A percentile compares a stretch with the other conserved stretches of the same genome.
phyloP scores from a whole-genome alignment of 2,797 vertebrate species.

The Mus minutoides region DNA sequence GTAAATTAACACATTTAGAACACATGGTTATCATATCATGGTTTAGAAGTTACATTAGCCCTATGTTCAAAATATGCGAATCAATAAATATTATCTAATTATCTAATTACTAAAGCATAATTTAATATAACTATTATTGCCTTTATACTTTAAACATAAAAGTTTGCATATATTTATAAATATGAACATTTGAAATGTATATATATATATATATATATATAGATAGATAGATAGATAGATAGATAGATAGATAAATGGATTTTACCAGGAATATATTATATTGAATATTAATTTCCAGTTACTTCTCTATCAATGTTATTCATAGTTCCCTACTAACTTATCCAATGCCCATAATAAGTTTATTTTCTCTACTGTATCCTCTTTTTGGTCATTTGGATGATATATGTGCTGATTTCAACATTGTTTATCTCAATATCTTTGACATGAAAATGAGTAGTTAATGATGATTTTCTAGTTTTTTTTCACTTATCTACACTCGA shows the following conservation, averaged over 20 bases:
- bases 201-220: neutral
- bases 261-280: neutral
- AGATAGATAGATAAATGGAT: neutral
- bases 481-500: neutral
- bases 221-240: no score
- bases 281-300: neutral
- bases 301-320: neutral
- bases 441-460: slow-evolving; percentile 7
- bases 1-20: neutral
- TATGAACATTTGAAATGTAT: neutral
- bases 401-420: neutral
- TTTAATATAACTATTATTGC: neutral
- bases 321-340: neutral
- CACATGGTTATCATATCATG: neutral
- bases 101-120: neutral
- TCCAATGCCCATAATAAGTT: neutral
- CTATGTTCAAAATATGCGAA: neutral
- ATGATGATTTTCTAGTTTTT: neutral
- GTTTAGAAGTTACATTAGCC: neutral
- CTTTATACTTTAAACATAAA: neutral
- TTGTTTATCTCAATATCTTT: slow-evolving; percentile 45
- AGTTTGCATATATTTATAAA: neutral
- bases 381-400: neutral
- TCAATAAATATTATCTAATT: neutral
- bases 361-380: neutral